Percentiles rank a stretch among this genome's conserved stretches.
These are phyloP conservation scores for Drosophila suzukii DNA, from an alignment of 1,140 invertebrate species.

Conservation along the genomic window DNA sequence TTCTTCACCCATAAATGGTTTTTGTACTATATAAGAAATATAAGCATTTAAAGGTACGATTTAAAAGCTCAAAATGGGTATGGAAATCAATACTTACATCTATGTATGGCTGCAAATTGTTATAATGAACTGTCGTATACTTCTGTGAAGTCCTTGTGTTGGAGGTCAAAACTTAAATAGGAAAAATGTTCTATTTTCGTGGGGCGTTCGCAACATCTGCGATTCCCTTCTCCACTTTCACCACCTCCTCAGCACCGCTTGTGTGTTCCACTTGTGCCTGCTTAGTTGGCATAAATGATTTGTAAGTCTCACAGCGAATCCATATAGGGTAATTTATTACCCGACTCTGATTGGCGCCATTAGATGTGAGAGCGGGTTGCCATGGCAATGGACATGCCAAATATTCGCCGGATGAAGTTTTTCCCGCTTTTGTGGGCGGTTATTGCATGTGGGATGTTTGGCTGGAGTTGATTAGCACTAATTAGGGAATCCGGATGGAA, in stretches of 20 bases:
- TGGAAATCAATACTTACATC: no score
- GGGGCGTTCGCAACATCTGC: slow-evolving; percentile 46
- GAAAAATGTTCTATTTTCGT: slow-evolving; percentile 41
- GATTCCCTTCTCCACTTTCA: slow-evolving; percentile 15
- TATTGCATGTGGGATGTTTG: slow-evolving; percentile 36
- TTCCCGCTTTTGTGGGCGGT: slow-evolving; percentile 30
- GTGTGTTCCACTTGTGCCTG: slow-evolving; percentile 23
- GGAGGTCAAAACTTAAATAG: slow-evolving; percentile 1
- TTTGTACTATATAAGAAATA: no score
- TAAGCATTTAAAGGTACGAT: no score
- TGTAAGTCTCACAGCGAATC: slow-evolving; percentile 62
- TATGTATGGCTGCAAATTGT: no score
- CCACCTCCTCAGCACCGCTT: slow-evolving; percentile 1
- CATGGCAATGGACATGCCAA: slow-evolving; percentile 36
- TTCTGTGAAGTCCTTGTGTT: no score
- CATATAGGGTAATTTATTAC: slow-evolving; percentile 48
- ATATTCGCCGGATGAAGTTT: slow-evolving; percentile 30
- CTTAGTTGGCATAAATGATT: slow-evolving; percentile 66
- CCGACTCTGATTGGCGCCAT: slow-evolving; percentile 17
- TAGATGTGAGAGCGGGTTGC: slow-evolving; percentile 29
- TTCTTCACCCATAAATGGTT: no score
- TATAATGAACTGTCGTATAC: no score
- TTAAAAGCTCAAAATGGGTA: no score
- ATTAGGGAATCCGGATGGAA: slow-evolving; percentile 29
- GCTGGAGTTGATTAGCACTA: slow-evolving; percentile 50